Evolutionary conservation across 2,113 vertebrate species (phyloP).

Genomic region (Notarius lentiginosus): DNA sequence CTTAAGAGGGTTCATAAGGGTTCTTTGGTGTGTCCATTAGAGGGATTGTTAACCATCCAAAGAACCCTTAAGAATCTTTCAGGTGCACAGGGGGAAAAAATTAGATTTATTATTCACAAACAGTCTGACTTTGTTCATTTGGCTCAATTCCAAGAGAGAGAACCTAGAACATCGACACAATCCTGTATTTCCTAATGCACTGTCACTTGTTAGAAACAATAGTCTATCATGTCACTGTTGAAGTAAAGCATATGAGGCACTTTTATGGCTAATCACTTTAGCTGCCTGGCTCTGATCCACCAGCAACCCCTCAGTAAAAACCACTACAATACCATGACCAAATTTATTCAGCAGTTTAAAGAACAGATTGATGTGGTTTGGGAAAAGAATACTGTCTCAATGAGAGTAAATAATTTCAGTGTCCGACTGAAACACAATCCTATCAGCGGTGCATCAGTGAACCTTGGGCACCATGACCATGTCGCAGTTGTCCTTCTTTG

Average conservation of each 20-base stretch:
- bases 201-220: not conserved
- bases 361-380: too few species aligned
- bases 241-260: not conserved
- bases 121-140: not conserved
- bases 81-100: not conserved
- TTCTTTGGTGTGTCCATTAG: not conserved
- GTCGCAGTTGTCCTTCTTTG: too few species aligned
- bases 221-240: not conserved
- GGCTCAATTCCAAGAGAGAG: not conserved
- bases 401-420: too few species aligned
- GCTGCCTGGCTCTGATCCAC: not conserved
- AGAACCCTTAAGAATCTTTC: not conserved
- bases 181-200: not conserved
- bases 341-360: not conserved
- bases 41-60: not conserved
- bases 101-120: not conserved
- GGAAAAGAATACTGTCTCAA: too few species aligned
- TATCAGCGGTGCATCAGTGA: too few species aligned
- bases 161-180: not conserved
- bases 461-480: too few species aligned
- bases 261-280: not conserved
- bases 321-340: not conserved
- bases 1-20: not conserved
- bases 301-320: not conserved
- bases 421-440: too few species aligned